phyloP scores from a whole-genome alignment of 2,888 invertebrate species.

The Drosophila infuscata region DNA sequence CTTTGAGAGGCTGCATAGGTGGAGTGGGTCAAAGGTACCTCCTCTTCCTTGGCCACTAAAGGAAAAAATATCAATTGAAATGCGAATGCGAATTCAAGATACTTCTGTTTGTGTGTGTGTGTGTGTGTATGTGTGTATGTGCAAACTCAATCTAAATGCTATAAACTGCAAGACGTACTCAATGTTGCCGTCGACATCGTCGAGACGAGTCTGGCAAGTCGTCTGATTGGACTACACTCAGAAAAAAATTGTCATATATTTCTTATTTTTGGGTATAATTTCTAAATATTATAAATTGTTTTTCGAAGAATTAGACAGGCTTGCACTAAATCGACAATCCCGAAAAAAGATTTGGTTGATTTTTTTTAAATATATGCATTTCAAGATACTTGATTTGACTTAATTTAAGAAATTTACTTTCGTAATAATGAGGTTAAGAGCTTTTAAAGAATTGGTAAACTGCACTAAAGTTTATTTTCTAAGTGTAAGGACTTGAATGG shows the following conservation, averaged over 20 bases:
- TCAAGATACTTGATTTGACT: no score
- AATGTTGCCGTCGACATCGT: conserved; percentile 20
- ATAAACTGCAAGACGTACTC: conserved; percentile 75
- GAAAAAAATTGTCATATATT: background rate
- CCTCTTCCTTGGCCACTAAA: conserved; percentile 59
- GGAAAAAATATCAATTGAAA: conserved; percentile 67
- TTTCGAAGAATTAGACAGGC: background rate
- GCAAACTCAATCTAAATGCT: conserved; percentile 78
- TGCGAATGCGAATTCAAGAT: conserved; percentile 55
- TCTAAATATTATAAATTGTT: background rate
- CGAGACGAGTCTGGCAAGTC: conserved; percentile 24
- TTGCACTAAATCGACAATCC: background rate
- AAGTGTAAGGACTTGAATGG: conserved; percentile 38
- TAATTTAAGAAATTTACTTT: background rate
- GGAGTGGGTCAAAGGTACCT: conserved; percentile 37
- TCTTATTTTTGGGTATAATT: background rate
- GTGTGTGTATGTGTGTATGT: conserved; percentile 61
- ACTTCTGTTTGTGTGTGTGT: conserved; percentile 57
- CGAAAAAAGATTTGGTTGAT: no score
- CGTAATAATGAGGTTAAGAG: background rate
- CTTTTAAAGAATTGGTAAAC: background rate
- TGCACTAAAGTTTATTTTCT: background rate
- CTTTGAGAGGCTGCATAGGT: conserved; percentile 11
- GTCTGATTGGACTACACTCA: conserved; percentile 29
- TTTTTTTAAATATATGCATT: no score